phyloP scores from a whole-genome alignment of 2,113 vertebrate genomes.

The Terrapene triunguis region DNA sequence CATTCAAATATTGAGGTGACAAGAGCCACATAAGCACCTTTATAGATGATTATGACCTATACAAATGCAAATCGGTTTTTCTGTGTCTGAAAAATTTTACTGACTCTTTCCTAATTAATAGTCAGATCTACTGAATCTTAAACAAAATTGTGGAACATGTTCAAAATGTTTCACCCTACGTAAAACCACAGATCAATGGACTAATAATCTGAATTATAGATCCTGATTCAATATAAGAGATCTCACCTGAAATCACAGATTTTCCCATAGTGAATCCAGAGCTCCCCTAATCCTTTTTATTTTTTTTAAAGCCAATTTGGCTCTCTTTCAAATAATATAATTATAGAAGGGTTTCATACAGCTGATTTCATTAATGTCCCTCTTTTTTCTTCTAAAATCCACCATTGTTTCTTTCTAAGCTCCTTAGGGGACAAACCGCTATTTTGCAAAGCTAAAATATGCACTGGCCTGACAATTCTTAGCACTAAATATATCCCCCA shows the following conservation, averaged over 20 bases:
- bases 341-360: constrained; percentile 26
- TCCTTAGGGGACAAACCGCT: background rate
- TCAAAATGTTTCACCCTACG: background rate
- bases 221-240: background rate
- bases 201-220: background rate
- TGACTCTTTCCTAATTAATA: background rate
- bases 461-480: background rate
- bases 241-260: background rate
- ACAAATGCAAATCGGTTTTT: background rate
- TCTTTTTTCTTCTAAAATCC: background rate
- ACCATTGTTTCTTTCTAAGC: constrained; percentile 16
- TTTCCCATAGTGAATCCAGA: accelerated
- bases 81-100: background rate
- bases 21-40: background rate
- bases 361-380: background rate
- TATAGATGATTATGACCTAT: background rate
- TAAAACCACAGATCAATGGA: background rate
- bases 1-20: background rate
- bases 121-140: background rate
- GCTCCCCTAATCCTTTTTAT: background rate
- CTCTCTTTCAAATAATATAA: background rate
- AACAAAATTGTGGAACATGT: background rate
- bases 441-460: constrained; percentile 26
- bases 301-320: background rate
- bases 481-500: constrained; percentile 2